Conservation (phyloP, 2,113 vertebrate species). For the Sprattus sprattus region DNA sequence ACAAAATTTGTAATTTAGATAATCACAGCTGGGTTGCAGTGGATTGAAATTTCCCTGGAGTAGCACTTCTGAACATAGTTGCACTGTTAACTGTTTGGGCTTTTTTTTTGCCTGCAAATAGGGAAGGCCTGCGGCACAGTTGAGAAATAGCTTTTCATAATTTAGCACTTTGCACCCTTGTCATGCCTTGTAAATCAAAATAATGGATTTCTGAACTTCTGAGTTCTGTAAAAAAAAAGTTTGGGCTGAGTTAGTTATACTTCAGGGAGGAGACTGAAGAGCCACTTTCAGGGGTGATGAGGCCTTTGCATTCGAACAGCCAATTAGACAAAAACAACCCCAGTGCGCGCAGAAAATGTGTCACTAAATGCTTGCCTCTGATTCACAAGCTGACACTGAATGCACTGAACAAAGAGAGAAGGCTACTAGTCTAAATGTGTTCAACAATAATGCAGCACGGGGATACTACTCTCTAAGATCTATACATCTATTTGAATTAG, state of each 20-base stretch:
- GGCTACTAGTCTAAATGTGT: neutral
- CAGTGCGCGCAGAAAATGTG: neutral
- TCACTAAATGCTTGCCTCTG: neutral
- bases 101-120: neutral
- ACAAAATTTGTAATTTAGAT: slow-evolving; percentile 15
- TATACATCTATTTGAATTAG: neutral
- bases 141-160: slow-evolving; percentile 17
- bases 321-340: slow-evolving; percentile 12
- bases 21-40: neutral
- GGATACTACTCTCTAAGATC: neutral
- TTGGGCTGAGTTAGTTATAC: neutral
- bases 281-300: neutral
- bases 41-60: neutral
- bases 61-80: neutral
- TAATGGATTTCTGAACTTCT: slow-evolving; percentile 1
- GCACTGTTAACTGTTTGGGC: neutral
- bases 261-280: neutral
- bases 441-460: neutral
- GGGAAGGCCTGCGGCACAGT: neutral
- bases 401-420: neutral
- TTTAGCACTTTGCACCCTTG: slow-evolving; percentile 18
- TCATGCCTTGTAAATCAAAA: slow-evolving; percentile 12
- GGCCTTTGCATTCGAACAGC: neutral
- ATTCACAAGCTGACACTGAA: neutral
- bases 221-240: neutral